These are phyloP conservation scores for Embidobia sp. DNA, from an alignment of 2,888 invertebrate species.

Conservation along the genomic window DNA sequence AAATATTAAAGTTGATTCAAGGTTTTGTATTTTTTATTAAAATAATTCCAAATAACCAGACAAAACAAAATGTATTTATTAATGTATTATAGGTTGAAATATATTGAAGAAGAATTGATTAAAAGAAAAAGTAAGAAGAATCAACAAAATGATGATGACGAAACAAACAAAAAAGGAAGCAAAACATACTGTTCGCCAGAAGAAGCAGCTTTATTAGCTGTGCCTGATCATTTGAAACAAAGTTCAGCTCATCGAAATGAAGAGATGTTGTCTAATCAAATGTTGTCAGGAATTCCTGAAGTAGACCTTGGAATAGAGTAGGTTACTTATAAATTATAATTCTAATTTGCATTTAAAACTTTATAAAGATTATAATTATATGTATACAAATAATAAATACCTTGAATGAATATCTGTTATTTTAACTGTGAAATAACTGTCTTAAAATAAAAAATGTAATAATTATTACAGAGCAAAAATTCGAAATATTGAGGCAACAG, in stretches of 20 bases:
- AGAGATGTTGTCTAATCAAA: slow-evolving; percentile 99
- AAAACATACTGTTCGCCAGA: slow-evolving; percentile 89
- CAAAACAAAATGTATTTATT: too few relatives aligned
- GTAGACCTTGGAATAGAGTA: slow-evolving; percentile 99
- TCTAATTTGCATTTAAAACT: too few relatives aligned
- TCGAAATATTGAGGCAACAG: slow-evolving; percentile 99
- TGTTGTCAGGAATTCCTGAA: slow-evolving; percentile 99
- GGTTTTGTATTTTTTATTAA: not conserved
- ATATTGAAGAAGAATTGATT: slow-evolving; percentile 93
- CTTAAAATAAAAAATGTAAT: too few relatives aligned
- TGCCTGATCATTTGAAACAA: slow-evolving; percentile 93
- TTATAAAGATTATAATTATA: too few relatives aligned
- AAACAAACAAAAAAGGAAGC: slow-evolving; percentile 80
- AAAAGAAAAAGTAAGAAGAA: slow-evolving; percentile 89
- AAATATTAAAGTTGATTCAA: too few relatives aligned
- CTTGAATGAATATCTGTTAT: not conserved
- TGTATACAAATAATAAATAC: not conserved
- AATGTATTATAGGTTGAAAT: slow-evolving; percentile 84
- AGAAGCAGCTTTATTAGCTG: slow-evolving; percentile 93
- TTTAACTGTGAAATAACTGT: too few relatives aligned
- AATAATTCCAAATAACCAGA: too few relatives aligned
- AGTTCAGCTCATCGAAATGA: slow-evolving; percentile 95
- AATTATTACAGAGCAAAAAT: slow-evolving; percentile 90
- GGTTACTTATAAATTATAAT: slow-evolving; percentile 67
- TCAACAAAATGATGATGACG: slow-evolving; percentile 75